These are phyloP conservation scores for Megaustenia siamemsis DNA, from an alignment of 2,888 invertebrate species.

Conservation along the genomic window DNA sequence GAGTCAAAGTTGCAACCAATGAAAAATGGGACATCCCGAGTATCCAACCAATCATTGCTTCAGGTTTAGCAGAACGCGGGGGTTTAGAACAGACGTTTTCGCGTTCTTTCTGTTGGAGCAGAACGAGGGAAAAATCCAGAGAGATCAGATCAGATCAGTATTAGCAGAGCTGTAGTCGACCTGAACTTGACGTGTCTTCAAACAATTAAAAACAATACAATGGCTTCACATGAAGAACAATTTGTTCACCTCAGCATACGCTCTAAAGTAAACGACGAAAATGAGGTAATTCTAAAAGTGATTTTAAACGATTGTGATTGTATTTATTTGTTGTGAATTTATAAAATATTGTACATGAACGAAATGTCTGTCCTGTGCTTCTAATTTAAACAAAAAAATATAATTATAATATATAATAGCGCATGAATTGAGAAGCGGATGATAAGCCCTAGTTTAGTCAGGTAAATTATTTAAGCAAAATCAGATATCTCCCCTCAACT, in stretches of 20 bases:
- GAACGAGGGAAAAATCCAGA: neutral
- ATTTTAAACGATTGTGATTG: neutral
- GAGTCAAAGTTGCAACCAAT: slow-evolving; percentile 11
- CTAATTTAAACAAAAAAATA: too few species aligned
- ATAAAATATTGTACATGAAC: too few species aligned
- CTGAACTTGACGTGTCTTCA: slow-evolving; percentile 16
- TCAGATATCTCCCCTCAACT: too few species aligned
- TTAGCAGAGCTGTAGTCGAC: too few species aligned
- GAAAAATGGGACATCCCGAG: neutral
- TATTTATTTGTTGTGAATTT: neutral
- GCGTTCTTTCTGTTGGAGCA: slow-evolving; percentile 42
- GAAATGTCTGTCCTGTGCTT: too few species aligned
- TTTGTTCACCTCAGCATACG: slow-evolving; percentile 55
- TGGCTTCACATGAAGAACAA: neutral
- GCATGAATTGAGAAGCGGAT: too few species aligned
- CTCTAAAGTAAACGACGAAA: slow-evolving; percentile 71
- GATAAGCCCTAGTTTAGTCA: too few species aligned
- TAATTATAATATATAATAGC: too few species aligned
- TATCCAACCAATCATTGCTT: slow-evolving; percentile 43
- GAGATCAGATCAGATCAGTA: too few species aligned
- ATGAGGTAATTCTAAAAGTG: slow-evolving; percentile 64
- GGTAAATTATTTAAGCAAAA: too few species aligned
- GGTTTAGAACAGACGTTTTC: slow-evolving; percentile 59
- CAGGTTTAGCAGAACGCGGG: slow-evolving; percentile 53
- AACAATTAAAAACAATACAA: too few species aligned